Evolutionary conservation across 2,113 vertebrate species (phyloP).

Genomic region (Bombycilla garrulus): DNA sequence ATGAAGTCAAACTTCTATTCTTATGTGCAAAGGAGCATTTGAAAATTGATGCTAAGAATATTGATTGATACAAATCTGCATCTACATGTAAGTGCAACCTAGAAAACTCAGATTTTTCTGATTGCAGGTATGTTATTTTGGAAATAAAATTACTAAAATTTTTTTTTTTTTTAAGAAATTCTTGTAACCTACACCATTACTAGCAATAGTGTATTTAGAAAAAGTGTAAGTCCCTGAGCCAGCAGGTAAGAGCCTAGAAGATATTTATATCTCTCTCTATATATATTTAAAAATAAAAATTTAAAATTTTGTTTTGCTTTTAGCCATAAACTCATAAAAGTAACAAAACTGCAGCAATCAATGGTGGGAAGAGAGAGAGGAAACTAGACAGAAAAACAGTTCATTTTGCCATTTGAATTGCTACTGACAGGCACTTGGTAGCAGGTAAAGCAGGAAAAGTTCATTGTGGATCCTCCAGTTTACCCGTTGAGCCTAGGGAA

Average conservation of each 20-base stretch:
- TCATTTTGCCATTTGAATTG: neutral
- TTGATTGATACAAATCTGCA: neutral
- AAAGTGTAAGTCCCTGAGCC: constrained; percentile 18
- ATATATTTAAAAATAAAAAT: neutral
- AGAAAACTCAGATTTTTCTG: neutral
- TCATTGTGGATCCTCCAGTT: neutral
- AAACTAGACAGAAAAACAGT: neutral
- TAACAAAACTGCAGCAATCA: neutral
- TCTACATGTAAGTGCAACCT: neutral
- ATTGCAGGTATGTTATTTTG: neutral
- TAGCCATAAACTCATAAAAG: neutral
- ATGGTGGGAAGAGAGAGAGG: neutral
- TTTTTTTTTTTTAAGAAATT: neutral
- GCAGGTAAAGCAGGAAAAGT: neutral
- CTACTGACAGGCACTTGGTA: neutral
- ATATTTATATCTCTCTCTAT: neutral
- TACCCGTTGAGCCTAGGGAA: neutral
- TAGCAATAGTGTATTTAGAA: neutral
- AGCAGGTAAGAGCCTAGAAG: constrained; percentile 17
- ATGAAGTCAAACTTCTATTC: neutral
- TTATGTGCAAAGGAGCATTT: neutral
- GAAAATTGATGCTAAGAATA: neutral
- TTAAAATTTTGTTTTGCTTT: neutral
- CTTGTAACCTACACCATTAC: neutral
- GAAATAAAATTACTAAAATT: neutral